phyloP scores from a whole-genome alignment of 2,113 vertebrate species.

The Alligator mississippiensis region DNA sequence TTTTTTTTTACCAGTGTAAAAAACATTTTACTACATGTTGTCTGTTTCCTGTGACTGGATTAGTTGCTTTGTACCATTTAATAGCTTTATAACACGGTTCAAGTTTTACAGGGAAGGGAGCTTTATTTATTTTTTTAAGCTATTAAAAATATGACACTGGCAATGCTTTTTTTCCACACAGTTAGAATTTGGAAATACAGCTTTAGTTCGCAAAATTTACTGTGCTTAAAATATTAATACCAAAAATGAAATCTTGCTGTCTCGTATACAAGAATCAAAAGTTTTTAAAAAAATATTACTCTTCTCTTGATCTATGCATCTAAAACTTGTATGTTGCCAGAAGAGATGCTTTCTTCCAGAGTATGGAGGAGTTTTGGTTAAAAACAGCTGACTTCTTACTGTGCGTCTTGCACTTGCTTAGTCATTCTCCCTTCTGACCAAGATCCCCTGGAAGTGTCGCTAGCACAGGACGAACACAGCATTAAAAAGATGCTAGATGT shows the following conservation, averaged over 20 bases:
- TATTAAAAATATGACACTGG: neutral
- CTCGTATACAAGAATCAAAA: neutral
- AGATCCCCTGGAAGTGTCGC: neutral
- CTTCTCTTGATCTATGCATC: neutral
- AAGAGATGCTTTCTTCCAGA: accelerated
- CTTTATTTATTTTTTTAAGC: neutral
- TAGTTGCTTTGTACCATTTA: accelerated
- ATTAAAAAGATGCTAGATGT: neutral
- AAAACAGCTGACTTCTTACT: neutral
- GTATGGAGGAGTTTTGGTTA: neutral
- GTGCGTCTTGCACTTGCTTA: neutral
- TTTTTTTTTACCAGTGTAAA: too few relatives aligned
- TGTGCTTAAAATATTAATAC: neutral
- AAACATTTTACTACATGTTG: neutral
- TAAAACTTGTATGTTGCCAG: neutral
- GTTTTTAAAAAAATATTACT: neutral
- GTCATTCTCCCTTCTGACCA: neutral
- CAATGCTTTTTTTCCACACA: neutral
- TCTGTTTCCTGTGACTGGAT: neutral
- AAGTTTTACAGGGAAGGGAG: neutral
- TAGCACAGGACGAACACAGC: neutral
- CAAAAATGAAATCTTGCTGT: neutral
- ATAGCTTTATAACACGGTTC: neutral
- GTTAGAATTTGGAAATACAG: neutral
- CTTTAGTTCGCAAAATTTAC: neutral